Evolutionary conservation across 2,797 vertebrate species (phyloP).

Genomic region (Ficedula albicollis): DNA sequence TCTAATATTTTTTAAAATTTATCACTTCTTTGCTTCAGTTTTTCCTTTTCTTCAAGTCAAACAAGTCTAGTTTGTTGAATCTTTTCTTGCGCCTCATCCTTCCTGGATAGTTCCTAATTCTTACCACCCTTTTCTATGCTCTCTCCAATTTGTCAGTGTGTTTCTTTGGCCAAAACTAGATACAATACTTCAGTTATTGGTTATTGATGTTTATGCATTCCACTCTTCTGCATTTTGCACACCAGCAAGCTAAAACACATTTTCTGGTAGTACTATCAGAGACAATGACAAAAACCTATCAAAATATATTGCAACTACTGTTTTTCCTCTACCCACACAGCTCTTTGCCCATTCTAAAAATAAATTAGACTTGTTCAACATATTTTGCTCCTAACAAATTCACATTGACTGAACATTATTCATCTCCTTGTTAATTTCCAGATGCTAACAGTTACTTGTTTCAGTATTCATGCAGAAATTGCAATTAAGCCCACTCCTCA

Average conservation of each 20-base stretch:
- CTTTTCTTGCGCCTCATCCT: background rate
- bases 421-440: background rate
- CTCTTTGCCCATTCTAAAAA: background rate
- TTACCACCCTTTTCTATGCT: background rate
- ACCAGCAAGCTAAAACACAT: background rate
- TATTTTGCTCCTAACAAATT: background rate
- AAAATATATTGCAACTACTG: background rate
- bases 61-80: background rate
- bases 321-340: background rate
- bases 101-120: background rate
- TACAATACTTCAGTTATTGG: background rate
- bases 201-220: background rate
- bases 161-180: background rate
- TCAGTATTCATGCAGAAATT: background rate
- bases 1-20: background rate
- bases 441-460: background rate
- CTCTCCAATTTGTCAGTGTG: background rate
- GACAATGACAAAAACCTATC: background rate
- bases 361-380: background rate
- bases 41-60: background rate
- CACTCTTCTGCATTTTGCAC: background rate
- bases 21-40: background rate
- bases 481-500: constrained; percentile 5
- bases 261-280: background rate
- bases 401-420: background rate